Conservation (phyloP, 1,140 invertebrate genomes). For the Drosophila funebris region DNA sequence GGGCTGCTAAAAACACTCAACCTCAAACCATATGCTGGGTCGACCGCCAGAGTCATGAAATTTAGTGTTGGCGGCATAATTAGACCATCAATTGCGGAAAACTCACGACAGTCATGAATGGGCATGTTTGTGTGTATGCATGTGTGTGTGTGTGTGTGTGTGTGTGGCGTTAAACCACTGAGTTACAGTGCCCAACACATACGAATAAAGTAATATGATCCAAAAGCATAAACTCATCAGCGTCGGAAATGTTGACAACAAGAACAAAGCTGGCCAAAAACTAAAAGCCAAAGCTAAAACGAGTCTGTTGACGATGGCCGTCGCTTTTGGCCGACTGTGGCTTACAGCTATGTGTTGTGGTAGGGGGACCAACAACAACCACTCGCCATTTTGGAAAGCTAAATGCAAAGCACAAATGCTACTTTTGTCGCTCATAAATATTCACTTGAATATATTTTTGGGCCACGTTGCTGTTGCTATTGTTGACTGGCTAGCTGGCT, state of each 20-base stretch:
- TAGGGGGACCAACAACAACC: conserved; percentile 18
- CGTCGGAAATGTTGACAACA: conserved; percentile 75
- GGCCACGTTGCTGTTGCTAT: conserved; percentile 18
- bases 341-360: conserved; percentile 23
- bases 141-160: conserved; percentile 41
- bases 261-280: conserved; percentile 35
- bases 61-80: conserved; percentile 83
- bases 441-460: conserved; percentile 72
- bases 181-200: conserved; percentile 17
- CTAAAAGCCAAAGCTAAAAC: conserved; percentile 41
- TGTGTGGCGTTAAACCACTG: conserved; percentile 43
- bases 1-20: conserved; percentile 4
- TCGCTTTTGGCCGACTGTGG: conserved; percentile 59
- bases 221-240: conserved; percentile 79
- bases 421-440: conserved; percentile 80
- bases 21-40: conserved; percentile 38
- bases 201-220: conserved; percentile 73
- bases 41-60: conserved; percentile 76
- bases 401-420: conserved; percentile 77
- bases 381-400: conserved; percentile 48
- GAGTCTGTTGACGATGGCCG: conserved; percentile 52
- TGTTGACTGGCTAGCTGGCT: conserved; percentile 5
- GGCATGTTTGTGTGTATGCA: too few species aligned
- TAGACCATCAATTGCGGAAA: conserved; percentile 83
- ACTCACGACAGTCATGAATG: conserved; percentile 83